Conservation (phyloP, 2,888 invertebrate genomes). For the Hypercompe scribonia region DNA sequence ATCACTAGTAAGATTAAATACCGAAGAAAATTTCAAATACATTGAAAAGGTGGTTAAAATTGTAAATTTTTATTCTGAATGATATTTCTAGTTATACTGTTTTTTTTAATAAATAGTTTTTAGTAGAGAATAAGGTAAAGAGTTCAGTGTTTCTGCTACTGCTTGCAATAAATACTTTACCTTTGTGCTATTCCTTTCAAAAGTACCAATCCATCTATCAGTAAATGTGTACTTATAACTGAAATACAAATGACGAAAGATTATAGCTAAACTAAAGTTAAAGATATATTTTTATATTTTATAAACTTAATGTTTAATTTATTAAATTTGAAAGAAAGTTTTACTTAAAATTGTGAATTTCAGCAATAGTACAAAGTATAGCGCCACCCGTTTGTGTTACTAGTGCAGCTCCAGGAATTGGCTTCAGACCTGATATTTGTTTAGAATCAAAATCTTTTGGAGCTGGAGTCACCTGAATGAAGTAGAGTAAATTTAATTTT, state of each 20-base stretch:
- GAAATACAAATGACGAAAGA: slow-evolving; percentile 28
- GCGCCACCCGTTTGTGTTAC: slow-evolving; percentile 55
- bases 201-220: slow-evolving; percentile 68
- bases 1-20: too few relatives aligned
- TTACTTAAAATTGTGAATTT: slow-evolving; percentile 70
- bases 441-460: slow-evolving; percentile 47
- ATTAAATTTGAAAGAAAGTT: not conserved
- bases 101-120: too few relatives aligned
- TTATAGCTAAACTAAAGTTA: not conserved
- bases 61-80: too few relatives aligned
- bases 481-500: not conserved
- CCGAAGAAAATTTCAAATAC: too few relatives aligned
- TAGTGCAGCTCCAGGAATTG: slow-evolving; percentile 52
- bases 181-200: slow-evolving; percentile 56
- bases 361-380: slow-evolving; percentile 56
- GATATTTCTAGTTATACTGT: too few relatives aligned
- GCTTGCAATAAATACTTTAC: slow-evolving; percentile 41
- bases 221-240: slow-evolving; percentile 64
- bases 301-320: too few relatives aligned
- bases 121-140: too few relatives aligned
- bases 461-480: slow-evolving; percentile 25
- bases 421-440: slow-evolving; percentile 44
- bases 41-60: too few relatives aligned
- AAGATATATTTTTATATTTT: too few relatives aligned
- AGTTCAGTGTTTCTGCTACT: too few relatives aligned